phyloP scores from a whole-genome alignment of 2,113 vertebrate genomes.

The Melospiza melodia region DNA sequence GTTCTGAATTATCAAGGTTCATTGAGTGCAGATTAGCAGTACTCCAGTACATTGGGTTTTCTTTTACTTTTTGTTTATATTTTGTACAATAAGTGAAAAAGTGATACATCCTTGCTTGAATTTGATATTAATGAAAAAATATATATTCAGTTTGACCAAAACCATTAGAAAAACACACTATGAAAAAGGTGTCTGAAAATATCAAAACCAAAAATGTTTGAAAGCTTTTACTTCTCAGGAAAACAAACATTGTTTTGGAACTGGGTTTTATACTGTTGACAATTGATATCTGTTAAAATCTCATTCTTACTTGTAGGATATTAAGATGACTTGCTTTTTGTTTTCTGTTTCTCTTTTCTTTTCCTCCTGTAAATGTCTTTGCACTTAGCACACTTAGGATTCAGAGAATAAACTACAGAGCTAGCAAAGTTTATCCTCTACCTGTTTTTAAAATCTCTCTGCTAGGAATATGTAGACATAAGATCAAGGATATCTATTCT shows the following conservation, averaged over 20 bases:
- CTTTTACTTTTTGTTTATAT: not conserved
- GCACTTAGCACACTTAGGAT: not conserved
- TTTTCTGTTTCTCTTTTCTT: not conserved
- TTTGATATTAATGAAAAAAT: not conserved
- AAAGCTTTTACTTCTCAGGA: not conserved
- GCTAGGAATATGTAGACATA: not conserved
- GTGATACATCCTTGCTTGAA: not conserved
- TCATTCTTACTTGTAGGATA: not conserved
- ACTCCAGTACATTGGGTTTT: not conserved
- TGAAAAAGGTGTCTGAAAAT: not conserved
- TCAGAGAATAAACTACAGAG: not conserved
- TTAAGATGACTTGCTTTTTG: not conserved
- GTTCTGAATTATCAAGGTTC: not conserved
- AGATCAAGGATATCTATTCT: not conserved
- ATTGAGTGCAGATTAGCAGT: not conserved
- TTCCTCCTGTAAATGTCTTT: not conserved
- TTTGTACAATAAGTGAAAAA: not conserved
- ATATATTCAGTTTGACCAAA: not conserved
- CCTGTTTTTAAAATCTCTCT: not conserved
- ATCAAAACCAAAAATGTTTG: not conserved
- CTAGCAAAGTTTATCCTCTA: not conserved
- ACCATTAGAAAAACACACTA: not conserved
- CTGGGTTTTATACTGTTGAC: not conserved
- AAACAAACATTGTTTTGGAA: not conserved
- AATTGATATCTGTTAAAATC: not conserved